Evolutionary conservation across 2,888 invertebrate species (phyloP).

Genomic region (Megalurothrips usitatus): DNA sequence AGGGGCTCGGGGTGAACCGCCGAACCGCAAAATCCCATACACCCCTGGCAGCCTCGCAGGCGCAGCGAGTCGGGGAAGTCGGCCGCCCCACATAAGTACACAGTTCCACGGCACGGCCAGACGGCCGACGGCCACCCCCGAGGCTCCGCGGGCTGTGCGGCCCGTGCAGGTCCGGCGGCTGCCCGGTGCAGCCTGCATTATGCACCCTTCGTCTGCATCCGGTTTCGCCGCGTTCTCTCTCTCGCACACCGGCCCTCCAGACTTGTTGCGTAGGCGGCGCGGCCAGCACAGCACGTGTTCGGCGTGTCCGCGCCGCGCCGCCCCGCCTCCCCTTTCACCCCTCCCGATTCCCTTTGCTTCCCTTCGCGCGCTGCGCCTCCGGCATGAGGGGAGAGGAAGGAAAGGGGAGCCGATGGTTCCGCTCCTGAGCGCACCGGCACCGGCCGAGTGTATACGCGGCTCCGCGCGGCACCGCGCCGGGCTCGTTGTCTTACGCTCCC

Average conservation of each 20-base stretch:
- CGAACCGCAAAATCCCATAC: conserved; percentile 19
- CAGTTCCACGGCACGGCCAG: not conserved
- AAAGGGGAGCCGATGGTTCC: not conserved
- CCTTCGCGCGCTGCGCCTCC: too few species aligned
- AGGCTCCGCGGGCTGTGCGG: too few species aligned
- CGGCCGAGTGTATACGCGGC: not conserved
- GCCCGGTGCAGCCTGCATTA: too few species aligned
- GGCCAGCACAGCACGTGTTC: not conserved
- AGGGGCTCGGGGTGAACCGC: not conserved
- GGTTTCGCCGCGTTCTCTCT: too few species aligned
- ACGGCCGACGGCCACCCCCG: too few species aligned
- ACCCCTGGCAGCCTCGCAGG: not conserved
- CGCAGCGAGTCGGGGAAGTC: not conserved
- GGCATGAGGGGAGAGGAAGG: not conserved
- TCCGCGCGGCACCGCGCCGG: too few species aligned
- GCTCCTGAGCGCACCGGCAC: not conserved
- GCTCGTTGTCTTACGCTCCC: not conserved
- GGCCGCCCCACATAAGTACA: conserved; percentile 1
- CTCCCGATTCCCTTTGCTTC: too few species aligned
- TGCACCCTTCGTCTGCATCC: too few species aligned
- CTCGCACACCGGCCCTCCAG: not conserved
- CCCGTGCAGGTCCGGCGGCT: too few species aligned
- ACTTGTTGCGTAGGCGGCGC: conserved; percentile 11
- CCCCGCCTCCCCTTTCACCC: too few species aligned
- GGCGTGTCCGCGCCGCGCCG: not conserved